Conservation (phyloP, 92 coral and sea anemone species). For the Parazoanthus swiftii region DNA sequence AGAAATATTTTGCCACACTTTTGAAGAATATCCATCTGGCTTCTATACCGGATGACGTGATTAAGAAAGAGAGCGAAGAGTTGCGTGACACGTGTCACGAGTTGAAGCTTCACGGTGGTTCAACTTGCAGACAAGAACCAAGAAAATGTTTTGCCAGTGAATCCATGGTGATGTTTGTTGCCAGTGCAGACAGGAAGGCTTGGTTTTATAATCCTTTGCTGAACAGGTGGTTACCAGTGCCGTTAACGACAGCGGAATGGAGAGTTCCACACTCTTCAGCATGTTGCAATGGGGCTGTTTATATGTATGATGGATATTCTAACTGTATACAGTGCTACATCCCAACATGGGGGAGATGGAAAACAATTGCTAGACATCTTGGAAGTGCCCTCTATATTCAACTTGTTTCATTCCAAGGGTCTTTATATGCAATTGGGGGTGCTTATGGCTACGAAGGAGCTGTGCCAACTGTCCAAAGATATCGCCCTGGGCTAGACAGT, state of each 20-base stretch:
- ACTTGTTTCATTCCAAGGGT: constrained; percentile 17
- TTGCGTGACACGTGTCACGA: background rate
- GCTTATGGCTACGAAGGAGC: background rate
- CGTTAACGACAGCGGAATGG: background rate
- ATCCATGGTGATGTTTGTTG: constrained; percentile 1
- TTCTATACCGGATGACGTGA: background rate
- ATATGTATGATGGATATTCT: background rate
- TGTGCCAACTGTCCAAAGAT: constrained; percentile 13
- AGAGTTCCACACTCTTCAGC: constrained; percentile 8
- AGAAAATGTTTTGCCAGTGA: background rate
- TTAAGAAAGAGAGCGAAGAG: background rate
- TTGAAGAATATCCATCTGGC: background rate
- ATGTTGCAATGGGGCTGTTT: constrained; percentile 18
- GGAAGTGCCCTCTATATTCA: background rate
- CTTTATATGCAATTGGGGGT: background rate
- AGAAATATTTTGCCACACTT: background rate
- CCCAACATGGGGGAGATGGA: constrained; percentile 17
- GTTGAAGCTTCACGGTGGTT: background rate
- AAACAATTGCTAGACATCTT: background rate
- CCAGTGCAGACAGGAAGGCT: background rate
- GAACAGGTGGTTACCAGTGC: constrained; percentile 12
- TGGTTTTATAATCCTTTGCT: constrained; percentile 4
- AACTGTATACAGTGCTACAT: constrained; percentile 14
- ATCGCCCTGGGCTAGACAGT: constrained; percentile 8
- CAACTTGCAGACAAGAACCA: constrained; percentile 28